Evolutionary conservation across 2,888 invertebrate genomes (phyloP), one percentile per base, ranked within the genome.

Genomic region (Macrostomum cliftonense): DNA sequence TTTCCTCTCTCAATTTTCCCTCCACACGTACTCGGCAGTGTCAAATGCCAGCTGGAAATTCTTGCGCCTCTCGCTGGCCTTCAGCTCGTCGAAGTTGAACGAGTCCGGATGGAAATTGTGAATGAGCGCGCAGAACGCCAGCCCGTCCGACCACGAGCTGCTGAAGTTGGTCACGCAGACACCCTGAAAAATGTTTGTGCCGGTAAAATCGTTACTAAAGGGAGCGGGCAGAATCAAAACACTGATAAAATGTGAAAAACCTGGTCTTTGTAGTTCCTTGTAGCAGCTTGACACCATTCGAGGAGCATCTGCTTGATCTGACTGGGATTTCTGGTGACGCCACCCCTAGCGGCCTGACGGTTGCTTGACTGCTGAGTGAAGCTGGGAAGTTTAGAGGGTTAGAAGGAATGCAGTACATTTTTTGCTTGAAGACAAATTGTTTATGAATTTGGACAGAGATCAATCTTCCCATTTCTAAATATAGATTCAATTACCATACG

Each of bases 1-100:
- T 11, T 11, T 11, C 4, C 4, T 43, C 17, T 17, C 16, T 5
- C 19, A 17, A 9, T 40, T 9, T 40, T 43, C 4, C 5, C 9
- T 47, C 16, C 16, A 44, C 60, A 81, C 87, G 82, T 75, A 95
- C 93, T 95, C 93, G 63, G 95, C 93, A 68, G 85, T 80, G 75
- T 80, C 81, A 78, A 97, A 97, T 75, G 93, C 95, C 73, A 97
- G 78, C 68, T 86, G 84, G 66, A 97, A 93, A 75, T 97, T 97
- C 71, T 84, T 78, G 70, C 84, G 79, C 70, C 93, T 80, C 70
- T 83, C 79, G 71, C 86, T 82, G 56, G 91, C 81, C 68, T 82
- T 78, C 65, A 97, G 79, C 71, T 78, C 75, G 65, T 78, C 75
- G 76, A 85, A 95, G 77, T 97, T 91, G 76, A 95, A 97, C 61